phyloP scores from a whole-genome alignment of 2,797 vertebrate species.

The Rhabdophis nuchalis region DNA sequence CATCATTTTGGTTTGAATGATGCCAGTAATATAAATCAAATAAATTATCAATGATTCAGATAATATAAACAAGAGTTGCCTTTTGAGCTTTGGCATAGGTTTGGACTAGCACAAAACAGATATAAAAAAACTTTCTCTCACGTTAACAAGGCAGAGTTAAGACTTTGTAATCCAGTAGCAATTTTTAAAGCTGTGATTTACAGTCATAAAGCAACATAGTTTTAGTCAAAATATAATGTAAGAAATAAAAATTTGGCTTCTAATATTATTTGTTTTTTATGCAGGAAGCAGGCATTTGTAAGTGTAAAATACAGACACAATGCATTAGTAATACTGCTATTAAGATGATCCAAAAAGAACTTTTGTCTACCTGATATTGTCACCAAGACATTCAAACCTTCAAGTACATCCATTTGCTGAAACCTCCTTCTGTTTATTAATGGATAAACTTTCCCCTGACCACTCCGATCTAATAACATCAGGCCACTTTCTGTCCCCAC shows the following conservation, averaged over 20 bases:
- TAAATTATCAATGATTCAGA: not conserved
- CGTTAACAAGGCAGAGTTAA: not conserved
- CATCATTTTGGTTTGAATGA: not conserved
- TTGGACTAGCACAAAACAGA: not conserved
- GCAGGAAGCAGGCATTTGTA: not conserved
- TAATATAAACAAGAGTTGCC: not conserved
- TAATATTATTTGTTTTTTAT: not conserved
- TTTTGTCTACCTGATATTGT: slow-evolving; percentile 88
- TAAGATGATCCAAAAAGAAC: not conserved
- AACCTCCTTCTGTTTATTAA: slow-evolving; percentile 93
- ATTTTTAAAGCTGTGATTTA: not conserved
- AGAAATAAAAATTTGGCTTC: not conserved
- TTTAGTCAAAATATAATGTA: not conserved
- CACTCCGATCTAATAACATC: slow-evolving; percentile 96
- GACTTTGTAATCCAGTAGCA: not conserved
- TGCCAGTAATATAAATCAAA: not conserved
- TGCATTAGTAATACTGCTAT: not conserved
- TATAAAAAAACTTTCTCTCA: not conserved
- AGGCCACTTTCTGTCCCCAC: slow-evolving; percentile 96
- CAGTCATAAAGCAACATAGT: not conserved
- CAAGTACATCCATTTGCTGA: slow-evolving; percentile 98
- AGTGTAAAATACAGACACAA: not conserved
- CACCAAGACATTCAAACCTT: slow-evolving; percentile 95
- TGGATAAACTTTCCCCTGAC: slow-evolving; percentile 96
- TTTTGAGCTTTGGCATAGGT: not conserved